phyloP scores from a whole-genome alignment of 2,113 vertebrate species.

The Carassius auratus region DNA sequence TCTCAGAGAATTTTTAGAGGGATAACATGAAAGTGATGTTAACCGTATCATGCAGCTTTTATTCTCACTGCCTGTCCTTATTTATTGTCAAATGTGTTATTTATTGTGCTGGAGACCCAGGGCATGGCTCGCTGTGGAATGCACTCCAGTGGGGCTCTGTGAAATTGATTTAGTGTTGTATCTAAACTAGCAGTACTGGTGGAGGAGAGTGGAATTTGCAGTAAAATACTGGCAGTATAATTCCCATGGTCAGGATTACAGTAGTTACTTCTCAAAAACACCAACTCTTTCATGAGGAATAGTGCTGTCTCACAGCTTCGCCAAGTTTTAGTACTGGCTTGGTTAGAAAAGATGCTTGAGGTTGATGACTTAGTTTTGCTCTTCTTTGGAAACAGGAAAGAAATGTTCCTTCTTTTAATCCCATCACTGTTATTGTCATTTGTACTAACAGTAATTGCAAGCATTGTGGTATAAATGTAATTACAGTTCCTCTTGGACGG shows the following conservation, averaged over 20 bases:
- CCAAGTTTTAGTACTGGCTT: not conserved
- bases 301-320: not conserved
- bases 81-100: slow-evolving; percentile 45
- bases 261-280: not conserved
- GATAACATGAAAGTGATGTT: slow-evolving; percentile 14
- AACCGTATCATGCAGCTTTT: slow-evolving; percentile 4
- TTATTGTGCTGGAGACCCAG: slow-evolving; percentile 35
- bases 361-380: not conserved
- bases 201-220: slow-evolving; percentile 34
- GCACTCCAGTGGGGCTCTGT: slow-evolving; percentile 20
- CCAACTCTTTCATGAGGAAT: not conserved
- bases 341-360: not conserved
- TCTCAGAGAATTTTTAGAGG: slow-evolving; percentile 11
- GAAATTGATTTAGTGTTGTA: slow-evolving; percentile 44
- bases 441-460: slow-evolving; percentile 14
- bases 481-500: not conserved
- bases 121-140: slow-evolving; percentile 35
- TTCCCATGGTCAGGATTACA: slow-evolving; percentile 4
- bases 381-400: not conserved
- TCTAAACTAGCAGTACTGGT: slow-evolving; percentile 7
- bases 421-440: not conserved
- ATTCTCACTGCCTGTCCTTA: slow-evolving; percentile 28
- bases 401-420: not conserved
- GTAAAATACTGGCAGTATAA: slow-evolving; percentile 1
- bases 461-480: slow-evolving; percentile 8